phyloP scores from a whole-genome alignment of 2,888 invertebrate species.

The Synanthedon formicaeformis region DNA sequence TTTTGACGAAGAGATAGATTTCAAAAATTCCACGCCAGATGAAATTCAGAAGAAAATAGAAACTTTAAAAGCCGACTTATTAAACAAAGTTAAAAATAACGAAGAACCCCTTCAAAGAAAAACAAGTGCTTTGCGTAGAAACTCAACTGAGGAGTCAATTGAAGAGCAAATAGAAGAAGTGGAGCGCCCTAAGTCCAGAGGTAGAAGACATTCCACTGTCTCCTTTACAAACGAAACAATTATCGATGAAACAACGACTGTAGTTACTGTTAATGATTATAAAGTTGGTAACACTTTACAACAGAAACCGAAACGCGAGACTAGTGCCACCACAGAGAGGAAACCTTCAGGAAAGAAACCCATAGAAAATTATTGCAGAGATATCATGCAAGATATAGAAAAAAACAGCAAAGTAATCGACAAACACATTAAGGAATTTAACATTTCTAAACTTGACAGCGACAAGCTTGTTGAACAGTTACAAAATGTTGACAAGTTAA shows the following conservation, averaged over 20 bases:
- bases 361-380: constrained; percentile 54
- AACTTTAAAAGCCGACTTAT: constrained; percentile 42
- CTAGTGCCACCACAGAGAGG: constrained; percentile 24
- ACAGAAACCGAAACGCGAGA: constrained; percentile 26
- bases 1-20: constrained; percentile 37
- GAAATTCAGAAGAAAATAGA: constrained; percentile 52
- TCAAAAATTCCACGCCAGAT: constrained; percentile 24
- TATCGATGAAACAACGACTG: constrained; percentile 25
- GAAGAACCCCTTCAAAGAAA: constrained; percentile 39
- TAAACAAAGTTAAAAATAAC: constrained; percentile 49
- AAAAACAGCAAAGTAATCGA: constrained; percentile 60
- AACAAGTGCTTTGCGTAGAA: constrained; percentile 36
- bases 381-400: constrained; percentile 56
- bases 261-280: constrained; percentile 21
- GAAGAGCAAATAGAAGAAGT: constrained; percentile 38
- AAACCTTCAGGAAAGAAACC: constrained; percentile 40
- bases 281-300: constrained; percentile 21
- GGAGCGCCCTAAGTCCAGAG: constrained; percentile 51
- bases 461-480: constrained; percentile 61
- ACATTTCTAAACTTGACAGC: constrained; percentile 50
- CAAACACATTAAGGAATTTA: constrained; percentile 60
- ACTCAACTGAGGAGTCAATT: constrained; percentile 47
- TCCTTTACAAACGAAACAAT: constrained; percentile 36
- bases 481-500: constrained; percentile 62
- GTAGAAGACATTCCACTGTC: constrained; percentile 40